Conservation (phyloP, 2,888 invertebrate genomes). For the Formica aserva region DNA sequence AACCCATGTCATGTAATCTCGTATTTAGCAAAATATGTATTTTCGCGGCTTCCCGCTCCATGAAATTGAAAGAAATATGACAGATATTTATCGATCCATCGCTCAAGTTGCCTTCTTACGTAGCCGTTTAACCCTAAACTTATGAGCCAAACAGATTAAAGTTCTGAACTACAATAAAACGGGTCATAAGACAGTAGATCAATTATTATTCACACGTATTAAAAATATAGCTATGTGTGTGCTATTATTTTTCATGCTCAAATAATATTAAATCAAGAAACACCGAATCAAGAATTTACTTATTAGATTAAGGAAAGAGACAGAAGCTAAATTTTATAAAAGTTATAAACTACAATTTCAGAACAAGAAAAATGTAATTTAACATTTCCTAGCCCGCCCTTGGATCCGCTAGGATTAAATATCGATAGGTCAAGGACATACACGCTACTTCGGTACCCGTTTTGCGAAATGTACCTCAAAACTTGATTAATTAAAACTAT, state of each 20-base stretch:
- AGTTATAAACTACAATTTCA: constrained; percentile 5
- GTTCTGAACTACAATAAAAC: neutral
- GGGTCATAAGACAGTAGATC: neutral
- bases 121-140: neutral
- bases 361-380: constrained; percentile 13
- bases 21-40: neutral
- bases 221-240: neutral
- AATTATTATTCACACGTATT: constrained; percentile 1
- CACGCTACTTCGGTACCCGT: neutral
- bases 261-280: neutral
- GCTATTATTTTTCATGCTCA: neutral
- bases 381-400: constrained; percentile 7
- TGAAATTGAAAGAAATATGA: neutral
- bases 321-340: neutral
- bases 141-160: neutral
- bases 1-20: constrained; percentile 6
- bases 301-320: neutral
- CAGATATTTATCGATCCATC: neutral
- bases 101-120: neutral
- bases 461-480: constrained; percentile 17
- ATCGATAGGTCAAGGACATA: constrained; percentile 47
- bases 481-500: constrained; percentile 10
- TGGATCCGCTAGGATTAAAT: constrained; percentile 17
- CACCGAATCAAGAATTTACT: neutral
- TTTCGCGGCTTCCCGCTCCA: neutral